Evolutionary conservation across 92 coral and sea anemone genomes (phyloP).

Genomic region (Pocillopora meandrina): DNA sequence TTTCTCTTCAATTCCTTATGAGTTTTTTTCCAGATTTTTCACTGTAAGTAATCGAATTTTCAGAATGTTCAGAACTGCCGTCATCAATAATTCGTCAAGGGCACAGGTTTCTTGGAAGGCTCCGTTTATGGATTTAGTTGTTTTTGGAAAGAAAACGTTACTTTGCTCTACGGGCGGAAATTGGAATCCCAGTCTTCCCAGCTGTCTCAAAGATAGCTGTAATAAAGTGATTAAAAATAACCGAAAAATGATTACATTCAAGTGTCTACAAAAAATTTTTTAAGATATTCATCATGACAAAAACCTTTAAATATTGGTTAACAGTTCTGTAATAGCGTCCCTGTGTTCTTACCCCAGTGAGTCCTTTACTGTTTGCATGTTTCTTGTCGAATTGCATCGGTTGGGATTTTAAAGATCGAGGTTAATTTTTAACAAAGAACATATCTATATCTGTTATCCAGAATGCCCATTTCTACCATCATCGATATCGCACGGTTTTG

Average conservation of each 20-base stretch:
- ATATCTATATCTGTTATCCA: neutral
- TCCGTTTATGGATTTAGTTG: slow-evolving; percentile 22
- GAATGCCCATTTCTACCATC: slow-evolving; percentile 15
- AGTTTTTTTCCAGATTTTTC: neutral
- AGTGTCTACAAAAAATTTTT: too few species aligned
- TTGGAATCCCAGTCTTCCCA: slow-evolving; percentile 60
- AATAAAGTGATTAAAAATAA: neutral
- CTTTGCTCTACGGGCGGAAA: slow-evolving; percentile 30
- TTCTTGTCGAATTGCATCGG: too few species aligned
- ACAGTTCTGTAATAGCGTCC: too few species aligned
- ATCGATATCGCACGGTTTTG: slow-evolving; percentile 4
- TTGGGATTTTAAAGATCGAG: too few species aligned
- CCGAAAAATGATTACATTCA: too few species aligned
- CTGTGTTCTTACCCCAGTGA: too few species aligned
- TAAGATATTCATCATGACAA: too few species aligned
- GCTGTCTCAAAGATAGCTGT: slow-evolving; percentile 41
- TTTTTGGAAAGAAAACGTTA: slow-evolving; percentile 5
- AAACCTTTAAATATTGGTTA: too few species aligned
- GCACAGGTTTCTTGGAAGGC: slow-evolving; percentile 26
- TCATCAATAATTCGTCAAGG: neutral
- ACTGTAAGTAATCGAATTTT: neutral
- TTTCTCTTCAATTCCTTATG: too few species aligned
- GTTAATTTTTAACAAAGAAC: too few species aligned
- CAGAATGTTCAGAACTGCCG: slow-evolving; percentile 33
- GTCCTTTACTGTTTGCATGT: too few species aligned